Conservation (phyloP, 1,140 invertebrate genomes). For the Campoletis sonorensis region DNA sequence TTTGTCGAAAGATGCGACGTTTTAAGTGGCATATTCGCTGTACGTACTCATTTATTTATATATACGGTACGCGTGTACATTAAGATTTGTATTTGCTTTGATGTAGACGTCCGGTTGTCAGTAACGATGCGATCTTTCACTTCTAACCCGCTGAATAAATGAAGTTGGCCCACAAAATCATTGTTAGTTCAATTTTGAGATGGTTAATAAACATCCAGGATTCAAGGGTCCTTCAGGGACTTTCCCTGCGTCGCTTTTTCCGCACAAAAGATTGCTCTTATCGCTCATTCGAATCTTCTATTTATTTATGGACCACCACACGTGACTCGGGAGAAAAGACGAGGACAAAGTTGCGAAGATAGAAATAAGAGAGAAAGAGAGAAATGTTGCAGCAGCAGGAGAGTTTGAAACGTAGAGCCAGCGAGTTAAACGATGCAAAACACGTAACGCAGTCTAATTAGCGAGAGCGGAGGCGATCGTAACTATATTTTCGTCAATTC, state of each 20-base stretch:
- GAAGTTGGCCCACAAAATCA: conserved; percentile 16
- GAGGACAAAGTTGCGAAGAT: background rate
- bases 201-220: background rate
- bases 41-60: background rate
- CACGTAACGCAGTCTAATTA: conserved; percentile 66
- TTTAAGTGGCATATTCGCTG: background rate
- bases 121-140: conserved; percentile 42
- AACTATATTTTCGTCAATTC: conserved; percentile 64
- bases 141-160: conserved; percentile 51
- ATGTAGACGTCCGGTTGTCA: conserved; percentile 51
- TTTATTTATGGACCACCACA: conserved; percentile 49
- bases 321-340: background rate
- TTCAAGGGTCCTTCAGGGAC: background rate
- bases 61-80: too few species aligned
- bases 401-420: background rate
- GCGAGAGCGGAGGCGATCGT: conserved; percentile 64
- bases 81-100: conserved; percentile 51
- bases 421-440: conserved; percentile 54
- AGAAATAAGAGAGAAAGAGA: background rate
- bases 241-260: conserved; percentile 24
- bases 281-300: conserved; percentile 39
- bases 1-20: conserved; percentile 37
- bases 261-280: conserved; percentile 17
- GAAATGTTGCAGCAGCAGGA: conserved; percentile 3
- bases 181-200: conserved; percentile 2